Percentiles rank a stretch among this genome's conserved stretches.
These are phyloP conservation scores for Ifrita kowaldi DNA, from an alignment of 2,113 vertebrate species.

Conservation along the genomic window DNA sequence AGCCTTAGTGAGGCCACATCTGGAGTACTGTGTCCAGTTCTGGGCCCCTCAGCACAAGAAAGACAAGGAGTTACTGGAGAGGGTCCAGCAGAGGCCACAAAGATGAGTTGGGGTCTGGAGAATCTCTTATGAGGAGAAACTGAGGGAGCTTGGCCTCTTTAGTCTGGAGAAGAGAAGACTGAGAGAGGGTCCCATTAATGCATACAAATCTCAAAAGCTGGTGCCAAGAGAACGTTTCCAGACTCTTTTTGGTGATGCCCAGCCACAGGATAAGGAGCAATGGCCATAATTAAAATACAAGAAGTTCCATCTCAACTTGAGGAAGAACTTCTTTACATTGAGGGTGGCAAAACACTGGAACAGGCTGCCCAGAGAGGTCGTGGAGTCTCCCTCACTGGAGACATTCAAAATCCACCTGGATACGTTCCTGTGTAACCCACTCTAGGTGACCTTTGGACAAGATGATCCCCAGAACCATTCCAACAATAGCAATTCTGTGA, in stretches of 20 bases:
- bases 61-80: not conserved
- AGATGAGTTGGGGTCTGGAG: not conserved
- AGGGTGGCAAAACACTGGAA: not conserved
- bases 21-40: not conserved
- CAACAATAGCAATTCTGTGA: not conserved
- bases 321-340: not conserved
- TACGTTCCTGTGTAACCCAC: fast-evolving
- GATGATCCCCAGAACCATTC: not conserved
- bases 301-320: not conserved
- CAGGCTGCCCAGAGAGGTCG: fast-evolving
- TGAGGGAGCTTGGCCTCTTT: not conserved
- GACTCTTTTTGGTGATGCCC: not conserved
- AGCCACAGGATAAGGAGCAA: not conserved
- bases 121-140: not conserved
- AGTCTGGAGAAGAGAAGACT: not conserved
- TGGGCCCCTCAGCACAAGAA: not conserved
- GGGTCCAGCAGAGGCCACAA: not conserved
- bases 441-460: not conserved
- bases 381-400: not conserved
- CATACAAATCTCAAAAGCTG: not conserved
- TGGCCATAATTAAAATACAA: not conserved
- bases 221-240: not conserved
- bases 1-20: not conserved
- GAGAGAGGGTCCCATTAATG: not conserved
- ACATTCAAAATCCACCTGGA: not conserved